Conservation (phyloP, 2,888 invertebrate genomes). For the Drosophila niveifrons region DNA sequence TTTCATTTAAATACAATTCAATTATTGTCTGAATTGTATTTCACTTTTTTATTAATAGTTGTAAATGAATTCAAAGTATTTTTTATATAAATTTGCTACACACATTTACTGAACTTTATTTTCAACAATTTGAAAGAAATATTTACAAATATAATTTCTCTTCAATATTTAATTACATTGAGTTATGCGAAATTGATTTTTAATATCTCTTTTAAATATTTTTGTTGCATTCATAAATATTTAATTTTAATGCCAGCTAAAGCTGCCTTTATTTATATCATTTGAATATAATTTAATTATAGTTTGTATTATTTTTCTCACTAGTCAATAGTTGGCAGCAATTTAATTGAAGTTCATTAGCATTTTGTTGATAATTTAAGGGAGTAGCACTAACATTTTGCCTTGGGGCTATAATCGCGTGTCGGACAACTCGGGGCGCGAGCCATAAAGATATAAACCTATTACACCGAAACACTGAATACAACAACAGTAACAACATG, state of each 20-base stretch:
- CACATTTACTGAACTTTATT: too few relatives aligned
- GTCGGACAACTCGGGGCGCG: slow-evolving; percentile 46
- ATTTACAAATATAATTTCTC: too few relatives aligned
- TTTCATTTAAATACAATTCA: background rate
- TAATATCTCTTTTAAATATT: background rate
- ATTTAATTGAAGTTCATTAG: slow-evolving; percentile 21
- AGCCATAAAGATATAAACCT: slow-evolving; percentile 71
- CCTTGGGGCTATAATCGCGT: slow-evolving; percentile 61
- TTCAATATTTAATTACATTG: background rate
- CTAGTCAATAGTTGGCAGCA: background rate
- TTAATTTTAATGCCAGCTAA: background rate
- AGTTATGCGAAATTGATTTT: background rate
- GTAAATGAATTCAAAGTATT: too few relatives aligned
- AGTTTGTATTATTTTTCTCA: background rate
- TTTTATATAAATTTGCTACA: too few relatives aligned
- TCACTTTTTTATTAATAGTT: too few relatives aligned
- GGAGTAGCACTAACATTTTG: slow-evolving; percentile 53
- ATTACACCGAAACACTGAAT: slow-evolving; percentile 47
- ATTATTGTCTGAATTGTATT: background rate
- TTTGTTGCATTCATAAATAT: background rate
- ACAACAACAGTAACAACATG: slow-evolving; percentile 19
- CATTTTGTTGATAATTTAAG: slow-evolving; percentile 36
- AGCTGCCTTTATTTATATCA: background rate
- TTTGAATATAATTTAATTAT: slow-evolving; percentile 1
- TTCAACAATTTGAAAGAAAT: too few relatives aligned